These are phyloP conservation scores for Cremastinae sp. DNA, from an alignment of 2,888 invertebrate species.

Conservation along the genomic window DNA sequence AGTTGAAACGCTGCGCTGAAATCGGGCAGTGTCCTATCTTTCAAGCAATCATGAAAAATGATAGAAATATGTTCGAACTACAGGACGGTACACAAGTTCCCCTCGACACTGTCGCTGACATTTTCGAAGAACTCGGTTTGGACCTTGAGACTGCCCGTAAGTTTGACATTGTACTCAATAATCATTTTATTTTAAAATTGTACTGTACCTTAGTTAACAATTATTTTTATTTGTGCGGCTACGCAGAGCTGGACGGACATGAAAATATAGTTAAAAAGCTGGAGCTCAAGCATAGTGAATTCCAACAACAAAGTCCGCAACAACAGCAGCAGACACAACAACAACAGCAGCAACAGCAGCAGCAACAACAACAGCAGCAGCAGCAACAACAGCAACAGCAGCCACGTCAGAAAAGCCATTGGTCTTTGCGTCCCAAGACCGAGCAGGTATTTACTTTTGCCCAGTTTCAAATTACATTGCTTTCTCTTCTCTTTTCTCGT, in stretches of 20 bases:
- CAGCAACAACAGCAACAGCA: conserved; percentile 69
- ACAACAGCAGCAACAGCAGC: conserved; percentile 70
- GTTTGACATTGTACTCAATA: conserved; percentile 34
- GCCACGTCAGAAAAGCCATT: conserved; percentile 72
- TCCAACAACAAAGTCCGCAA: conserved; percentile 70
- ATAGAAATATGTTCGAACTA: conserved; percentile 66
- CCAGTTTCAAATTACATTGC: not conserved
- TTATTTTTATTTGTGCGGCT: not conserved
- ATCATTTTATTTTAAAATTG: not conserved
- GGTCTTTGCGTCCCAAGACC: conserved; percentile 58
- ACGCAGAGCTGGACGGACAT: conserved; percentile 72
- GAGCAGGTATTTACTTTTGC: conserved; percentile 59
- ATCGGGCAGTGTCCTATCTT: conserved; percentile 56
- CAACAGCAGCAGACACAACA: conserved; percentile 68
- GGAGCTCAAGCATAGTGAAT: conserved; percentile 65
- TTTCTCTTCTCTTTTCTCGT: not conserved
- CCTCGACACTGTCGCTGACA: conserved; percentile 77
- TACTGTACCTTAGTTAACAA: not conserved
- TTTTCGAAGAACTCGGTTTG: conserved; percentile 82
- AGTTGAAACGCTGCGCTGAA: conserved; percentile 51
- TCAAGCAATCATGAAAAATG: conserved; percentile 60
- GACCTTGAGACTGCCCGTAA: conserved; percentile 82
- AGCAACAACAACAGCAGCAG: conserved; percentile 68
- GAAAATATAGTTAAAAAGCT: conserved; percentile 77
- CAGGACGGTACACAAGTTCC: conserved; percentile 78